Evolutionary conservation across 2,113 vertebrate genomes (phyloP).

Genomic region (Buteo buteo): DNA sequence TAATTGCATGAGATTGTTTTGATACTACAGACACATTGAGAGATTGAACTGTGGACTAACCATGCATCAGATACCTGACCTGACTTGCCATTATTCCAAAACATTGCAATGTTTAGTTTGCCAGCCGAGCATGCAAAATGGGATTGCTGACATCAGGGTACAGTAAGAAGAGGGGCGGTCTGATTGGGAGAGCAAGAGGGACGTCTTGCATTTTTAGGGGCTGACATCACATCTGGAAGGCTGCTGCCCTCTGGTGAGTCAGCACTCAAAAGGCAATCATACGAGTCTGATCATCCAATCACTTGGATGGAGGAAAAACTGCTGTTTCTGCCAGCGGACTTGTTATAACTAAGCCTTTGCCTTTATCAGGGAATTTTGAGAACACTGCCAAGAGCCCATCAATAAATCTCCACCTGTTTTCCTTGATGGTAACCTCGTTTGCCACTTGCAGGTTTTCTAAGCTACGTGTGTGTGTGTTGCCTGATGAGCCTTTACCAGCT

Average conservation of each 20-base stretch:
- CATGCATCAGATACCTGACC: background rate
- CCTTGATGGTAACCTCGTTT: background rate
- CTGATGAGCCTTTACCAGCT: background rate
- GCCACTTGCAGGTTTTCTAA: background rate
- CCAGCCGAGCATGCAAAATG: background rate
- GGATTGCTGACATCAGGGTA: background rate
- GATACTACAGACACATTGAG: background rate
- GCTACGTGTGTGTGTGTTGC: background rate
- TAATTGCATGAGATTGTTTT: background rate
- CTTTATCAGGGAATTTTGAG: background rate
- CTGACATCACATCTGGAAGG: constrained; percentile 68
- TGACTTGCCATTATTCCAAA: background rate
- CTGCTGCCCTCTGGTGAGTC: constrained; percentile 74
- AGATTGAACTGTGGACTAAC: background rate
- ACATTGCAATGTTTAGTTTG: background rate
- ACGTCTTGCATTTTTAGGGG: constrained; percentile 47
- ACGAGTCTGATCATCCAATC: constrained; percentile 63
- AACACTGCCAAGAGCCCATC: background rate
- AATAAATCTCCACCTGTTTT: background rate
- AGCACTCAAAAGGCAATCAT: constrained; percentile 62
- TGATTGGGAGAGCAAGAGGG: background rate
- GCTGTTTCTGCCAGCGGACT: background rate
- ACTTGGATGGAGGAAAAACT: background rate
- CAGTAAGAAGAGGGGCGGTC: background rate
- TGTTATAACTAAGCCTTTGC: background rate